These are phyloP conservation scores for Theristicus caerulescens DNA, from an alignment of 2,113 vertebrate genomes.

Conservation along the genomic window DNA sequence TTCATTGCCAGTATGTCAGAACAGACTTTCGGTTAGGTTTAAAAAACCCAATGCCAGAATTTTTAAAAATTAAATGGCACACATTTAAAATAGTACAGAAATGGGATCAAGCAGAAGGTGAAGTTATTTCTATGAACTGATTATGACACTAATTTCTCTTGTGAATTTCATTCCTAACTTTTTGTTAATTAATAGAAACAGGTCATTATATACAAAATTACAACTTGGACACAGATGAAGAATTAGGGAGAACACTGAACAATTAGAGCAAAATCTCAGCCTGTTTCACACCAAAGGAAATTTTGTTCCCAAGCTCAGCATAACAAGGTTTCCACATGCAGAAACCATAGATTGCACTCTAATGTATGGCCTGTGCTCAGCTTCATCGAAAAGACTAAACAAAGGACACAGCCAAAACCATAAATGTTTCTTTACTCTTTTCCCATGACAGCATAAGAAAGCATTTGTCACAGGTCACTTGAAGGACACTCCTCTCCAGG, in stretches of 20 bases:
- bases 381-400: neutral
- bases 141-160: neutral
- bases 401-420: neutral
- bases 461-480: too few species aligned
- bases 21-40: neutral
- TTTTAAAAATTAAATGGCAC: neutral
- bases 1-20: neutral
- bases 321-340: neutral
- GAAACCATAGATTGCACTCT: neutral
- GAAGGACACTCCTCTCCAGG: neutral
- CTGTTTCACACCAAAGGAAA: neutral
- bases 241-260: neutral
- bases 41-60: neutral
- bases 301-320: neutral
- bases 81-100: neutral
- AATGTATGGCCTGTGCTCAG: accelerated
- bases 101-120: neutral
- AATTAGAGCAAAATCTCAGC: neutral
- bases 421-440: accelerated
- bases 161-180: neutral
- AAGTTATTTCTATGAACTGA: neutral
- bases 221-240: accelerated
- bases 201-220: neutral
- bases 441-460: neutral
- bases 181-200: neutral